Conservation (phyloP, 2,797 vertebrate species). For the Alosa sapidissima region DNA sequence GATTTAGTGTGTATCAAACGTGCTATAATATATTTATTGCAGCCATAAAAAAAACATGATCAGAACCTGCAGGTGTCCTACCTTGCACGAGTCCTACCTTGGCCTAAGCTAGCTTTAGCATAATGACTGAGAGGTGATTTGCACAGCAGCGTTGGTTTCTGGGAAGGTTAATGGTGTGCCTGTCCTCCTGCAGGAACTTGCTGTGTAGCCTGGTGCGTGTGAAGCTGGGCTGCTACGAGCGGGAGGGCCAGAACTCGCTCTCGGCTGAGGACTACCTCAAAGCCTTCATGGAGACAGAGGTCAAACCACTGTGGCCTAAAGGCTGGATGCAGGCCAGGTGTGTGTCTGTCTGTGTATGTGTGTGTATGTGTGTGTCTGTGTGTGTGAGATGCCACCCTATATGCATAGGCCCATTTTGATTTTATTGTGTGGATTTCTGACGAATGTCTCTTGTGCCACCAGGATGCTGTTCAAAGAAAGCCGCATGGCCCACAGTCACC, state of each 20-base stretch:
- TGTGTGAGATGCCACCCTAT: no score
- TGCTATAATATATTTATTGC: no score
- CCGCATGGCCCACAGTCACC: conserved; percentile 88
- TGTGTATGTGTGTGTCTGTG: not conserved
- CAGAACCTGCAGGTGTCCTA: not conserved
- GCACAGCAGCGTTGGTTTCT: not conserved
- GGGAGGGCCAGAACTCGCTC: conserved; percentile 89
- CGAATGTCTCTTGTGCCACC: conserved; percentile 41
- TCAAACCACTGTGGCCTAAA: conserved; percentile 96
- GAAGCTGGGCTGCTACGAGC: conserved; percentile 92
- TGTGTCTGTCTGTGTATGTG: not conserved
- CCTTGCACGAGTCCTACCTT: not conserved
- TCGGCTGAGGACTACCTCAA: conserved; percentile 94
- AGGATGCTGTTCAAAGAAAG: conserved; percentile 98
- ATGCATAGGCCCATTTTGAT: not conserved
- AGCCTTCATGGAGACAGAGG: conserved; percentile 92
- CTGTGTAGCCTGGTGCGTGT: conserved; percentile 94
- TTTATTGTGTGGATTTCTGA: not conserved
- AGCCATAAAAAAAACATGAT: no score
- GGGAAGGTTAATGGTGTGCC: conserved; percentile 16
- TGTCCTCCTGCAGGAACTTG: conserved; percentile 73
- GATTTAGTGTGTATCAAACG: no score
- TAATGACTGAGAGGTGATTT: not conserved
- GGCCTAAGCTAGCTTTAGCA: not conserved
- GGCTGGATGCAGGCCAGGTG: conserved; percentile 99